A percentile compares a stretch with the other conserved stretches of the same genome.
Evolutionary conservation across 2,888 invertebrate species (phyloP).

Genomic region (Campoletis raptor): DNA sequence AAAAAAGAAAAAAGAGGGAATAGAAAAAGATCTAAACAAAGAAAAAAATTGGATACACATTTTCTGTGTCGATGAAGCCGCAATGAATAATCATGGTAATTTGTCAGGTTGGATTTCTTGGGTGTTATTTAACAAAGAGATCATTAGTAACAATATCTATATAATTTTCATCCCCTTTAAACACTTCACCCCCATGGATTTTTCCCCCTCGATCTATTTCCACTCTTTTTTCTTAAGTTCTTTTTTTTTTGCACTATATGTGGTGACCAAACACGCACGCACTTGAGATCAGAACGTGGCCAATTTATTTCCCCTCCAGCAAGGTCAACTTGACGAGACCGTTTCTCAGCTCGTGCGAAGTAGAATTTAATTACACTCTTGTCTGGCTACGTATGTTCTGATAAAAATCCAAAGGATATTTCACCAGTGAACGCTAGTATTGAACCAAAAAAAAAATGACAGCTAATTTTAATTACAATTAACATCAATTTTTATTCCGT

Average conservation of each 20-base stretch:
- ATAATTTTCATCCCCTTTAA: conserved; percentile 4
- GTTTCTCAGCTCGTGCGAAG: conserved; percentile 67
- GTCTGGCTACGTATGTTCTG: neutral
- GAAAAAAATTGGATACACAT: neutral
- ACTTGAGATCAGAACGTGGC: conserved; percentile 54
- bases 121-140: conserved; percentile 49
- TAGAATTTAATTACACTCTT: conserved; percentile 74
- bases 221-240: neutral
- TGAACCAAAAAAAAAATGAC: neutral
- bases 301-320: conserved; percentile 69
- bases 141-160: conserved; percentile 10
- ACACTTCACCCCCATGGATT: neutral
- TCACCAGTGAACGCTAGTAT: neutral
- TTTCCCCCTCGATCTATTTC: neutral
- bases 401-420: neutral
- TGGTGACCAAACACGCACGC: conserved; percentile 11
- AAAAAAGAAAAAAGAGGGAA: neutral
- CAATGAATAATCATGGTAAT: conserved; percentile 40
- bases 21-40: neutral
- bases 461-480: neutral
- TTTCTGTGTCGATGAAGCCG: neutral
- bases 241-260: neutral
- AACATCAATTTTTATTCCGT: neutral
- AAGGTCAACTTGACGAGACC: conserved; percentile 73
- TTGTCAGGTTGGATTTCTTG: conserved; percentile 42